These are phyloP conservation scores for Nomada ferruginata DNA, from an alignment of 2,888 invertebrate genomes.

Conservation along the genomic window DNA sequence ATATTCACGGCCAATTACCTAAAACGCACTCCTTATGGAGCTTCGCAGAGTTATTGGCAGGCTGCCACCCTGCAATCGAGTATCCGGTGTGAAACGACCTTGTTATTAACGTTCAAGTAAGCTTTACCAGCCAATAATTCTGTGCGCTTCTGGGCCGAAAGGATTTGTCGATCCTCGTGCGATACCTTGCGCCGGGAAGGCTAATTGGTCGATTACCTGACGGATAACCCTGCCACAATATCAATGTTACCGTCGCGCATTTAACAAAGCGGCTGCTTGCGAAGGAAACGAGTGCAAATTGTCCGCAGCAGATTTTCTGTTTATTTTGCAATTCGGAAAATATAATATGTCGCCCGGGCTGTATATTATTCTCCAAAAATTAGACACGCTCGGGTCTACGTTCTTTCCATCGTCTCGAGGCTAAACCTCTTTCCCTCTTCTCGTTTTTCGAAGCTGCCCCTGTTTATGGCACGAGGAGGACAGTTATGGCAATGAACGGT, in stretches of 20 bases:
- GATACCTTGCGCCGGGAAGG: not conserved
- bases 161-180: conserved; percentile 37
- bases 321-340: not conserved
- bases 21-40: conserved; percentile 74
- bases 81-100: conserved; percentile 75
- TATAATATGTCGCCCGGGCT: not conserved
- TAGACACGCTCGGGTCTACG: not conserved
- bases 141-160: conserved; percentile 35
- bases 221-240: not conserved
- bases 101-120: conserved; percentile 76
- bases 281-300: no score
- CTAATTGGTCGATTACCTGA: conserved; percentile 18
- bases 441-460: conserved; percentile 54
- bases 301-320: not conserved
- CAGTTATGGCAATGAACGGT: conserved; percentile 81
- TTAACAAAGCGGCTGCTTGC: no score
- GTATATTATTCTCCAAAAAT: no score
- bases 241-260: no score
- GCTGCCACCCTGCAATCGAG: conserved; percentile 71
- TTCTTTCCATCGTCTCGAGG: not conserved
- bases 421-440: conserved; percentile 6
- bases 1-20: conserved; percentile 79
- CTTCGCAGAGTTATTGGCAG: conserved; percentile 69
- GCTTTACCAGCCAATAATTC: conserved; percentile 65
- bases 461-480: conserved; percentile 78